Percentiles rank a stretch among this genome's conserved stretches.
Conservation (phyloP, 2,113 vertebrate genomes). For the Caracal caracal region DNA sequence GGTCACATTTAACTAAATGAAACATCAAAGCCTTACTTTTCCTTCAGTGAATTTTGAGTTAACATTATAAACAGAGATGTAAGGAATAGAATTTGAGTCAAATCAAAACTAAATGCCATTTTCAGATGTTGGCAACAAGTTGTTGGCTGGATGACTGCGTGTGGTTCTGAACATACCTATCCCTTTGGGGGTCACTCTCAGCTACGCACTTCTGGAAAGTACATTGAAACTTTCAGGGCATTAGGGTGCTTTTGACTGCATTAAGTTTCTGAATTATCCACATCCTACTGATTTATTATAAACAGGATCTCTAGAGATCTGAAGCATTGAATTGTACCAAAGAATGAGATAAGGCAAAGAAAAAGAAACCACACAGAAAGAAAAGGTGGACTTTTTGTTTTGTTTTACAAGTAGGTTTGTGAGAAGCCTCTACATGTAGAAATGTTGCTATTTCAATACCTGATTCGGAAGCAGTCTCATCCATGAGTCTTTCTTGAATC, state of each 20-base stretch:
- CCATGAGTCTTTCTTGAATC: slow-evolving; percentile 83
- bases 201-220: background rate
- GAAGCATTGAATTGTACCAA: background rate
- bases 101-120: background rate
- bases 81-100: slow-evolving; percentile 3
- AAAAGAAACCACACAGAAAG: background rate
- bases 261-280: background rate
- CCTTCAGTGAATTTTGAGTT: background rate
- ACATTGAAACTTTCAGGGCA: background rate
- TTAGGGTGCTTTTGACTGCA: background rate
- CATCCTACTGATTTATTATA: background rate
- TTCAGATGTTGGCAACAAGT: background rate
- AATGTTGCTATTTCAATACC: slow-evolving; percentile 70
- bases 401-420: background rate
- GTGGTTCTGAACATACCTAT: background rate
- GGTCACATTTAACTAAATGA: slow-evolving; percentile 1
- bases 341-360: background rate
- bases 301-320: background rate
- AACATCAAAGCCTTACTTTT: background rate
- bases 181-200: background rate
- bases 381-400: background rate
- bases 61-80: background rate
- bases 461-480: slow-evolving; percentile 85
- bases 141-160: background rate
- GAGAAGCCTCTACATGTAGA: background rate